Base-by-base conservation (phyloP, 2,113 vertebrate species). In the Cephalopterus ornatus region DNA sequence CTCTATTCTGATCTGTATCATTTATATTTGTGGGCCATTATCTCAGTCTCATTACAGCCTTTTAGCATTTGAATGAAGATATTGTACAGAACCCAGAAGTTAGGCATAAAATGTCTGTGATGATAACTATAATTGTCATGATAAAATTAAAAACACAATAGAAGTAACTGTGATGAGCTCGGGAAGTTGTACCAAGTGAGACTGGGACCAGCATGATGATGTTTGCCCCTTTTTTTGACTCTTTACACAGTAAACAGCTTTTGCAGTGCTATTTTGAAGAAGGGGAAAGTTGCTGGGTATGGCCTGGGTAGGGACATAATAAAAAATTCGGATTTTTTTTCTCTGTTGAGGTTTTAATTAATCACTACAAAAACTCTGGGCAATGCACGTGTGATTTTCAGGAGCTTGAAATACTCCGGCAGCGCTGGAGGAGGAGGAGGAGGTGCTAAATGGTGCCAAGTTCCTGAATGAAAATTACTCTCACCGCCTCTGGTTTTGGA, bases 391-490 rank as follows among this genome's bases (percentile, higher is more conserved):
- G 92, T 3, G 11, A 39, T 95, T 84, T 79, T 66, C 2, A 23
- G 85, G 78, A 82, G 75, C 35, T 56, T 46, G 46, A 75, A 88
- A 82, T 59, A 71, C 73, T 76, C 76, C 1, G 0, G 46, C 85
- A 41, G 81, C 7, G 49, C 70, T 8, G 86, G 73, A 93, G 87
- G 46, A 80, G 89, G 46, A 80, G 89, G 80, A 86, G 77, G 82
- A 88, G 92, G 82, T 88, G 78, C 78, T 53, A 59, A 67, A 68
- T 3, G 0, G 59, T 84, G 94, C 81, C 91, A 87, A 82, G 71
- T 59, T 96, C 78, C 89, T 79, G 85, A 88, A 90, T 79, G 89
- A 79, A 75, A 88, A 88, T 83, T 30, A 33, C 80, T 91, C 91
- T 66, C 26, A 3, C 46, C 4, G 10, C 71, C 93, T 32, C 89